Percentiles rank a stretch among this genome's conserved stretches.
Conservation (phyloP, 2,113 vertebrate genomes). For the Mungos mungo region DNA sequence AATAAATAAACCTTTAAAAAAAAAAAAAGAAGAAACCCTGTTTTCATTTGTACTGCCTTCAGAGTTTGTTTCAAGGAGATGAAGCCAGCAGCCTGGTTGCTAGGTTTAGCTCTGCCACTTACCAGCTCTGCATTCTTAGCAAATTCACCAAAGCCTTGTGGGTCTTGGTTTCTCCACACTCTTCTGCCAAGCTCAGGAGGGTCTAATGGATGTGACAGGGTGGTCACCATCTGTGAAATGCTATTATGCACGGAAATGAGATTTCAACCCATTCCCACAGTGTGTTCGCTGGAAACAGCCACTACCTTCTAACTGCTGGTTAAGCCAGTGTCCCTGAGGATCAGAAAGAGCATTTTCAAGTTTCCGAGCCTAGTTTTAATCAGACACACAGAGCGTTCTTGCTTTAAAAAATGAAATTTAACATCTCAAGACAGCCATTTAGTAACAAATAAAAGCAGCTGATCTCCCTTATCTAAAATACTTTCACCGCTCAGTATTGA, state of each 20-base stretch:
- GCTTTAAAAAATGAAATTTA: background rate
- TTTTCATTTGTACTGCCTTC: background rate
- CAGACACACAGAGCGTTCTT: background rate
- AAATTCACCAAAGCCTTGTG: background rate
- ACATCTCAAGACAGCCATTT: background rate
- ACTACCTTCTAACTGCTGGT: background rate
- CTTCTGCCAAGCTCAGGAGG: background rate
- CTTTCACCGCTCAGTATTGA: background rate
- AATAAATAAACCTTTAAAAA: no score
- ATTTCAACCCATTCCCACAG: background rate
- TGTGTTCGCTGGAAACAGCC: background rate
- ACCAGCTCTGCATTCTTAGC: background rate
- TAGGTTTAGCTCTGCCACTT: background rate
- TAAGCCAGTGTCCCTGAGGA: background rate
- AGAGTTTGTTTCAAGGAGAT: background rate
- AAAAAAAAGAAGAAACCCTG: no score
- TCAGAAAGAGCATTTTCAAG: background rate
- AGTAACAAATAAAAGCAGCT: background rate
- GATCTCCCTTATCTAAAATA: background rate
- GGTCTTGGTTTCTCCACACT: background rate
- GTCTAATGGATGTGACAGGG: background rate
- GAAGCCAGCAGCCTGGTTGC: background rate
- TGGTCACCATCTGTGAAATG: background rate
- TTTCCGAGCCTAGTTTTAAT: slow-evolving; percentile 3
- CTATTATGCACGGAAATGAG: background rate